These are phyloP conservation scores for Pteria penguin DNA, from an alignment of 2,888 invertebrate species.

Conservation along the genomic window DNA sequence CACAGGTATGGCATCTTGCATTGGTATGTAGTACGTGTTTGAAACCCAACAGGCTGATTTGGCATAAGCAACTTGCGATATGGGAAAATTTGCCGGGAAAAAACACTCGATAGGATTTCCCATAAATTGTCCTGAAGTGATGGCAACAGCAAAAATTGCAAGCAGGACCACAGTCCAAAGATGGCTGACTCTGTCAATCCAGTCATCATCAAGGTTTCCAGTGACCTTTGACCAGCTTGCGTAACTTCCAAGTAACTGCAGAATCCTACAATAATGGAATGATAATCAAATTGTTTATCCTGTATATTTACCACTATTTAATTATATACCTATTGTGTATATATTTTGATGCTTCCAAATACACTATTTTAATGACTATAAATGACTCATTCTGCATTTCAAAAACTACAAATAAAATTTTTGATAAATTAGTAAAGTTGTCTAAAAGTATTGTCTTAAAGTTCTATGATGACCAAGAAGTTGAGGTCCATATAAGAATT, in stretches of 20 bases:
- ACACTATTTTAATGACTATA: too few relatives aligned
- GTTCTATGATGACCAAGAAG: too few relatives aligned
- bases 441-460: too few relatives aligned
- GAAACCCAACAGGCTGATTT: conserved; percentile 68
- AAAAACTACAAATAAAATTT: too few relatives aligned
- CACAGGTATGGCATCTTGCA: conserved; percentile 57
- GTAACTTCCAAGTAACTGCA: conserved; percentile 62
- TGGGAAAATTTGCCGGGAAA: conserved; percentile 68
- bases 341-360: too few relatives aligned
- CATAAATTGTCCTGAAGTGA: conserved; percentile 72
- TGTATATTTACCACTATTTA: too few relatives aligned
- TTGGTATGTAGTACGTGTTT: conserved; percentile 68
- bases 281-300: too few relatives aligned
- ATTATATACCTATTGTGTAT: too few relatives aligned
- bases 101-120: conserved; percentile 75
- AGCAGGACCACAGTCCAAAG: conserved; percentile 71
- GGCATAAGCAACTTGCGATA: conserved; percentile 61
- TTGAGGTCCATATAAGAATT: too few relatives aligned
- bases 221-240: conserved; percentile 66
- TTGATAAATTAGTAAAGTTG: too few relatives aligned
- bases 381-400: too few relatives aligned
- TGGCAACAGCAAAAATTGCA: conserved; percentile 69
- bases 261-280: too few relatives aligned
- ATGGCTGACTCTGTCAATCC: conserved; percentile 73
- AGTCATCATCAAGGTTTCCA: conserved; percentile 71